These are phyloP conservation scores for Herpailurus yagouaroundi DNA, from an alignment of 2,113 vertebrate genomes.

Conservation along the genomic window DNA sequence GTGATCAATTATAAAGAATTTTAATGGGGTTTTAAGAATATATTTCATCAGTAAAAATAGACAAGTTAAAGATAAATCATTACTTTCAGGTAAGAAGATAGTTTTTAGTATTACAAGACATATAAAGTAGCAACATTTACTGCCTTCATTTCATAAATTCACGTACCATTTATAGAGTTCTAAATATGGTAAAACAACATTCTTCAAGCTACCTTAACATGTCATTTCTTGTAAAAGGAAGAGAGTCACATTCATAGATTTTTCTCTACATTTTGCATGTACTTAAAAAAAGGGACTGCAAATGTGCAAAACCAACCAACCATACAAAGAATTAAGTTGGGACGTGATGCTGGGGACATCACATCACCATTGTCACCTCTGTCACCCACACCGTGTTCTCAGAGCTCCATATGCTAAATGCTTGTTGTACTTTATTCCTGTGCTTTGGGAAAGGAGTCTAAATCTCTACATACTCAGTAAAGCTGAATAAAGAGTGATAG, in stretches of 20 bases:
- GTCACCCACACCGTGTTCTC: neutral
- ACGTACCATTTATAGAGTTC: neutral
- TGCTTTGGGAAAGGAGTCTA: constrained; percentile 29
- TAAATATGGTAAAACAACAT: neutral
- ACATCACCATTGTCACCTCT: neutral
- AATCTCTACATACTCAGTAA: constrained; percentile 20
- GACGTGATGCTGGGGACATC: neutral
- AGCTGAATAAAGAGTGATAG: constrained; percentile 44
- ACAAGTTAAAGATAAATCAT: neutral
- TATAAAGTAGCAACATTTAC: neutral
- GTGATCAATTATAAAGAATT: neutral
- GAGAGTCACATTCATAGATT: neutral
- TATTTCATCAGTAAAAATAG: neutral
- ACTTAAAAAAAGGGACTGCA: neutral
- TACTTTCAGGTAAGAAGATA: neutral
- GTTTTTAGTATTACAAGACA: neutral
- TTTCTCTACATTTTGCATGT: neutral
- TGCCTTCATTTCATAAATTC: neutral
- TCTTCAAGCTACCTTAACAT: neutral
- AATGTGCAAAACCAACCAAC: neutral
- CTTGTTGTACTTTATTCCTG: neutral
- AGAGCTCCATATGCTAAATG: neutral
- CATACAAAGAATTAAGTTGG: neutral
- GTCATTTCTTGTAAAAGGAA: neutral
- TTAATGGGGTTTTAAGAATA: neutral